A percentile compares a stretch with the other conserved stretches of the same genome.
Evolutionary conservation across 1,140 invertebrate species (phyloP).

Genomic region (Penaeus chinensis): DNA sequence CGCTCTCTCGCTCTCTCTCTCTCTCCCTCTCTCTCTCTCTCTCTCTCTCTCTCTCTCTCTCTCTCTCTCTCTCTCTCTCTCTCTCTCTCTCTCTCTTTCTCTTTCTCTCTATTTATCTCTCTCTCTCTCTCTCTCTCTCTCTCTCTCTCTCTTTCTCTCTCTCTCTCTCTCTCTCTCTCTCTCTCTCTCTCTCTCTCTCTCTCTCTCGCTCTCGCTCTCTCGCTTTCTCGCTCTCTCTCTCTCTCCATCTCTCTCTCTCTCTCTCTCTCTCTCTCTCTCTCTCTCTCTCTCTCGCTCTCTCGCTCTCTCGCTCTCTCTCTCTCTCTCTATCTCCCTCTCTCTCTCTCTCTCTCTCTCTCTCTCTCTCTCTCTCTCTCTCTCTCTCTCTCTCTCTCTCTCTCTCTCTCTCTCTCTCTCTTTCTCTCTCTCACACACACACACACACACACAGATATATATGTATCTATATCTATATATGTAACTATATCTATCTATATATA

Average conservation of each 20-base stretch:
- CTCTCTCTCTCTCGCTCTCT: background rate
- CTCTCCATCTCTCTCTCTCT: background rate
- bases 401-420: background rate
- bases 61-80: slow-evolving; percentile 48
- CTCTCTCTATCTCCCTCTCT: slow-evolving; percentile 45
- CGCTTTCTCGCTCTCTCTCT: slow-evolving; percentile 34
- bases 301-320: slow-evolving; percentile 42
- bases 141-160: background rate
- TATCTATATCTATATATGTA: too few species aligned
- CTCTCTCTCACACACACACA: background rate
- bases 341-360: slow-evolving; percentile 41
- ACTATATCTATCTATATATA: too few species aligned
- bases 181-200: slow-evolving; percentile 51
- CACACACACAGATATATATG: too few species aligned
- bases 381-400: background rate
- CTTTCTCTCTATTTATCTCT: slow-evolving; percentile 19
- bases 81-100: slow-evolving; percentile 42
- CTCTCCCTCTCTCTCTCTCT: background rate
- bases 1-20: background rate
- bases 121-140: background rate
- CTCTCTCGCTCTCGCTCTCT: slow-evolving; percentile 37
- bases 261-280: background rate
- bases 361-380: background rate
- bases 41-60: slow-evolving; percentile 34
- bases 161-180: background rate